Evolutionary conservation across 2,797 vertebrate species (phyloP).

Genomic region (Spondyliosoma cantharus): DNA sequence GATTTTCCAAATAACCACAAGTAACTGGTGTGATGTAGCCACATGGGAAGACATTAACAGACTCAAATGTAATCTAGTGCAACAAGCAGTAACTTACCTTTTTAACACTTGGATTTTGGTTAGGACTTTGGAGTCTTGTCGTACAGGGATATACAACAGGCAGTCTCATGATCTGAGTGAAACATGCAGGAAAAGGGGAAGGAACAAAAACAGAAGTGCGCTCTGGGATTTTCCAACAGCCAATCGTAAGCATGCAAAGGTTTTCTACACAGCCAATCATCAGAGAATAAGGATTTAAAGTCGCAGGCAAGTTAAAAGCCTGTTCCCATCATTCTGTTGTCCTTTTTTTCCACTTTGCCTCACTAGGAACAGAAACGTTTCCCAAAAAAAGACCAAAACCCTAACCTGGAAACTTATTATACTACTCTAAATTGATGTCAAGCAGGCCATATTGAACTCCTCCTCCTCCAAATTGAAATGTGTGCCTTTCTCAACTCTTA

Average conservation of each 20-base stretch:
- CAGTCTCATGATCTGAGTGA: conserved; percentile 63
- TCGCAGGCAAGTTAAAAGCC: conserved; percentile 35
- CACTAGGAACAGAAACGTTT: not conserved
- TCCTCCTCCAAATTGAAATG: conserved; percentile 59
- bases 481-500: conserved; percentile 64
- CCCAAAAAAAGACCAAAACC: not conserved
- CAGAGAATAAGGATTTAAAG: conserved; percentile 68
- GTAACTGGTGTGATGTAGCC: not conserved
- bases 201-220: conserved; percentile 14
- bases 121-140: conserved; percentile 10
- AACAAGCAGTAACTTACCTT: conserved; percentile 54
- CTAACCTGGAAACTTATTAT: conserved; percentile 1
- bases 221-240: not conserved
- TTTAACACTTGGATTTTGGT: not conserved
- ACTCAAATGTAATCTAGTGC: not conserved
- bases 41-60: not conserved
- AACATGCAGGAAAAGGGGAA: conserved; percentile 28
- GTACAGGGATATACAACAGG: not conserved
- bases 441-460: conserved; percentile 62
- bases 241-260: conserved; percentile 28
- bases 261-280: conserved; percentile 46
- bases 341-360: not conserved
- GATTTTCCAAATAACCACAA: not conserved
- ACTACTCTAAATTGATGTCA: conserved; percentile 38
- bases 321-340: not conserved